Base-by-base conservation (phyloP, 92 coral and sea anemone genomes). In the Phenganax marumi region DNA sequence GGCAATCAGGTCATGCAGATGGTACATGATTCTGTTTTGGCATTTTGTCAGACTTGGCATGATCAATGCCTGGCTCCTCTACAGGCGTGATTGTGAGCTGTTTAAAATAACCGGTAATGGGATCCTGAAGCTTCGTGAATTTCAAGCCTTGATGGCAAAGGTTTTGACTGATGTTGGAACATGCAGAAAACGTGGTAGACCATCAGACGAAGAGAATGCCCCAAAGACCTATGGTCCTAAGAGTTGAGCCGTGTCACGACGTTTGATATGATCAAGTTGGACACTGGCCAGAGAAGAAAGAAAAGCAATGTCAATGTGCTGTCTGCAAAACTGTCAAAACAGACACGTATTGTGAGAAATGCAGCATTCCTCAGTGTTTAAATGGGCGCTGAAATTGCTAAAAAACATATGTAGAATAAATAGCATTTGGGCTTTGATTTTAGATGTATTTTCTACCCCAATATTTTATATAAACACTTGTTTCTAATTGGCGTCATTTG, bases 61-160 rank as follows among this genome's bases (percentile, higher is more conserved):
- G 2, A 76, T 76, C 19, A 73, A 73, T 73, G 62, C 80, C 24
- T 75, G 80, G 80, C 80, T 75, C 21, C 80, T 75, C 3, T 75
- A 75, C 65, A 18, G 14, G 23, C 80, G 80, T 52, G 80, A 75
- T 50, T 50, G 47, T 52, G 1, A 3, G 19, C 66, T 75, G 65
- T 65, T 75, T 48, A 50, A 50, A 23, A 52, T 75, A 8, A 24
- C 62, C 3, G 6, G 22, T 8, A 75, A 75, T 10, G 14, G 65
- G 3, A 13, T 75, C 14, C 8, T 75, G 80, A 75, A 75, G 80
- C 80, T 75, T 46, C 65, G 80, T 22, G 47, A 75, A 52, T 75
- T 75, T 13, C 80, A 75, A 50, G 3, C 17, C 16, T 0, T 1
- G 19, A 65, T 75, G 0, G 80, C 62, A 75, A 8, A 75, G 14